A percentile compares a stretch with the other conserved stretches of the same genome.
These are phyloP conservation scores for Drosophila mettleri DNA, from an alignment of 2,888 invertebrate species.

Conservation along the genomic window DNA sequence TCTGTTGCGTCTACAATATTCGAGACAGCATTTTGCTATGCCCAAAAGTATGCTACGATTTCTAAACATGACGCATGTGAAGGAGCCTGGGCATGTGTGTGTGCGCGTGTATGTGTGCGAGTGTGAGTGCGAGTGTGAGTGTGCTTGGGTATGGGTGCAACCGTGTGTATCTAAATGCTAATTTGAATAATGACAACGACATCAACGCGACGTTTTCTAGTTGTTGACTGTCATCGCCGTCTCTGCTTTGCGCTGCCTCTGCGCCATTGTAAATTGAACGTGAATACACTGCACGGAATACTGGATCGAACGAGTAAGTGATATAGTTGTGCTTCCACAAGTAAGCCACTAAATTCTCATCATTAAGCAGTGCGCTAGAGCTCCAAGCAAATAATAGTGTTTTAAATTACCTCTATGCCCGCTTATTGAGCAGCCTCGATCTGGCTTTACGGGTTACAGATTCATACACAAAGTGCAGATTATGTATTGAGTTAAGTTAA, in stretches of 20 bases:
- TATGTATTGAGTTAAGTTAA: no score
- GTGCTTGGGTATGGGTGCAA: slow-evolving; percentile 27
- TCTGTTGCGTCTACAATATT: slow-evolving; percentile 33
- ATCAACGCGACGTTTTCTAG: slow-evolving; percentile 76
- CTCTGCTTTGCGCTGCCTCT: slow-evolving; percentile 61
- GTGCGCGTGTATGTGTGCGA: slow-evolving; percentile 22
- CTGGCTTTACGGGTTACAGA: no score
- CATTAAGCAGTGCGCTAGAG: not conserved
- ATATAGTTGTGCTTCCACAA: slow-evolving; percentile 17
- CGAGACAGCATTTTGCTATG: slow-evolving; percentile 28
- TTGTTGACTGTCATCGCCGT: slow-evolving; percentile 49
- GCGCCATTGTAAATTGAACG: slow-evolving; percentile 64
- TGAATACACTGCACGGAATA: slow-evolving; percentile 42
- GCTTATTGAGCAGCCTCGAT: no score
- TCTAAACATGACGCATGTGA: slow-evolving; percentile 53
- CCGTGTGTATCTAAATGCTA: slow-evolving; percentile 72
- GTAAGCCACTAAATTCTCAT: not conserved
- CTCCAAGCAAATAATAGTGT: no score
- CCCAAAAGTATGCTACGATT: slow-evolving; percentile 62
- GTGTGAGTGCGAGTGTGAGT: slow-evolving; percentile 26
- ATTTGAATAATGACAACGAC: slow-evolving; percentile 81
- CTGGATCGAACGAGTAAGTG: slow-evolving; percentile 23
- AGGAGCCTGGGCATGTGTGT: slow-evolving; percentile 30
- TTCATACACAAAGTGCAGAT: no score
- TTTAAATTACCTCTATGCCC: no score